Evolutionary conservation across 2,888 invertebrate genomes (phyloP).

Genomic region (Pomacea canaliculata): DNA sequence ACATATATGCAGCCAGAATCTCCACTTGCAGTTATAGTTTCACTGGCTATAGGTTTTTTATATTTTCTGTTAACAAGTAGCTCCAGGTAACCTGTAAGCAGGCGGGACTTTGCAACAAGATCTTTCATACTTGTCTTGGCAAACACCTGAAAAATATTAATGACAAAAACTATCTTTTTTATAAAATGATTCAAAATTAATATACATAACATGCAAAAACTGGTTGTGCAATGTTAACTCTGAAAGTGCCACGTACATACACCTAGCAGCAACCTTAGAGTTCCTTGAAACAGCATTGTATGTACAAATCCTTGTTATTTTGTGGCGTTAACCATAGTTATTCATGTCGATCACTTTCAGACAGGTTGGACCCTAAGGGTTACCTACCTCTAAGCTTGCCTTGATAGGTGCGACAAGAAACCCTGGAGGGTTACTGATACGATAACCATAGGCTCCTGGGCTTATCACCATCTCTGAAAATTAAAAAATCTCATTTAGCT

Average conservation of each 20-base stretch:
- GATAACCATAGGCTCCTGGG: conserved; percentile 71
- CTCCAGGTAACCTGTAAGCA: conserved; percentile 74
- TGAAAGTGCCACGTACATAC: no score
- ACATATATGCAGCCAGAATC: conserved; percentile 45
- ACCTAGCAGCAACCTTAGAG: no score
- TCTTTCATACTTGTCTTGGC: conserved; percentile 70
- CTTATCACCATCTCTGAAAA: conserved; percentile 70
- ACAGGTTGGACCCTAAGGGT: no score
- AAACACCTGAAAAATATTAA: conserved; percentile 69
- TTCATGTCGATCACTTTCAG: no score
- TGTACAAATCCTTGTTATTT: neutral
- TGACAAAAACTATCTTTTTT: no score
- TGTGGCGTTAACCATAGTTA: no score
- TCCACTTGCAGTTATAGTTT: conserved; percentile 6
- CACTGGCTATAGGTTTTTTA: conserved; percentile 33
- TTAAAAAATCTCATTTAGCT: neutral
- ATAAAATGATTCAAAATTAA: neutral
- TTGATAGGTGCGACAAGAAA: conserved; percentile 70
- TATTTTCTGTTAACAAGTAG: conserved; percentile 65
- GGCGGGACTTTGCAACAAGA: conserved; percentile 70
- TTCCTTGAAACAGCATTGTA: no score
- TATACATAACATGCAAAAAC: neutral
- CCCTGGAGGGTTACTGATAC: conserved; percentile 74
- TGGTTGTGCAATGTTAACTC: neutral
- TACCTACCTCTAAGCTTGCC: conserved; percentile 70